Evolutionary conservation across 23 tunicate species (phyloP).

Genomic region (Diplosoma virens): DNA sequence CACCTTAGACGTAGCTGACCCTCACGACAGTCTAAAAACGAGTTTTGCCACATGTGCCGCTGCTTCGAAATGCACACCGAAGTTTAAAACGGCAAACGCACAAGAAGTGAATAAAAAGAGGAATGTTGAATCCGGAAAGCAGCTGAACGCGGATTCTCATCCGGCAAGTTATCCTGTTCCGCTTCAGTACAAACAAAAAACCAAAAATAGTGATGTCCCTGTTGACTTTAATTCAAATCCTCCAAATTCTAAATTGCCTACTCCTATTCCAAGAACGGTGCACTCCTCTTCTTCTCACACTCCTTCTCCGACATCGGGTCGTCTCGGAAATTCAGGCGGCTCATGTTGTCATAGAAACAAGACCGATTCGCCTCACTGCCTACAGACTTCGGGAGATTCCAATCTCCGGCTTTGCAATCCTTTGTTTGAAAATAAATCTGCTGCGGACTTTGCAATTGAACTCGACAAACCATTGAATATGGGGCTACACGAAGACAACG

Average conservation of each 20-base stretch:
- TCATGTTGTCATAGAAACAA: conserved; percentile 20
- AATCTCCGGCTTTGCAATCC: background rate
- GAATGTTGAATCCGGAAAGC: conserved; percentile 43
- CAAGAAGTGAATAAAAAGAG: conserved; percentile 42
- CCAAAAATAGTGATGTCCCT: too few species aligned
- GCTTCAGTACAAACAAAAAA: too few species aligned
- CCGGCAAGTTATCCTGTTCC: conserved; percentile 22
- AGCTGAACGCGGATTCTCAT: conserved; percentile 13
- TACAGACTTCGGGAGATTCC: background rate
- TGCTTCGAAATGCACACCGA: too few species aligned
- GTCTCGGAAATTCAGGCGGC: background rate
- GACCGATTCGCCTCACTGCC: background rate
- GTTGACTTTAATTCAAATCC: conserved; percentile 28
- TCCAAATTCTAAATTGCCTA: conserved; percentile 42
- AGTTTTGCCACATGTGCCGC: too few species aligned
- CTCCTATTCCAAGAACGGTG: conserved; percentile 79
- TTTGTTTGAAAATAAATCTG: too few species aligned
- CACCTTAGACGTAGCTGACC: conserved; percentile 78
- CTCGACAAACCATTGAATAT: background rate
- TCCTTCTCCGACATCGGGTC: conserved; percentile 21
- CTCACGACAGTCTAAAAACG: conserved; percentile 30
- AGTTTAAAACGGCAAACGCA: too few species aligned
- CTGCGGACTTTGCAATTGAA: background rate
- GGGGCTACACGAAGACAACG: background rate
- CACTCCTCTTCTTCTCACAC: conserved; percentile 53